Evolutionary conservation across 1,140 invertebrate species (phyloP), one percentile per base, ranked within the genome.

Genomic region (Drosophila serrata): DNA sequence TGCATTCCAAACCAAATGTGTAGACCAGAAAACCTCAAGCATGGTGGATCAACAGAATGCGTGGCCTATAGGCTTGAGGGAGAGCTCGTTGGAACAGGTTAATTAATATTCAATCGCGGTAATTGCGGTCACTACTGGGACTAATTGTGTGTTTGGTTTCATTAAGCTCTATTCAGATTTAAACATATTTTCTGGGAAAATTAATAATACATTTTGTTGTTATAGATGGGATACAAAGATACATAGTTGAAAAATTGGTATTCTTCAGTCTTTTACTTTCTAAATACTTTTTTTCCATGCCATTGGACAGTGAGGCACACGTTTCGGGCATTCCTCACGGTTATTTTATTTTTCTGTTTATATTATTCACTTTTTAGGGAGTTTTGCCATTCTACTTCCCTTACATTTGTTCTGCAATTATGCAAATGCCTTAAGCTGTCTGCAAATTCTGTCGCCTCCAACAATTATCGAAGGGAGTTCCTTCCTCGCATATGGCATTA

Each of bases 321-420:
- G 67, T 68, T 70, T 70, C 24, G 19, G 48, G 63, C 48, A 70
- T 70, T 70, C 24, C 40, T 57, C 55, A 70, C 67, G 67, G 48
- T 15, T 57, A 70, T 70, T 70, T 57, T 69, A 15, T 17, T 46
- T 70, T 69, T 69, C 67, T 46, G 33, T 70, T 70, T 70, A 70
- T 56, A 56, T 68, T 70, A 70, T 68, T 68, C 62, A 39, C 67
- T 45, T 56, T 55, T 67, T 31, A 12, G 12, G 40, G 6, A 27
- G 31, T 24, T 64, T 33, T 17, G 39, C 1, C 46, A 42, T 35
- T 51, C 19, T 17, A 24, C 46, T 46, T 45, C 11, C 45, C 15
- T 12, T 24, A 15, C 19, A 22, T 12, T 24, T 49, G 15, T 12
- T 59, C 33, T 27, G 37, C 42, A 73, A 51, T 72, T 73, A 73